Evolutionary conservation across 2,797 vertebrate genomes (phyloP).

Genomic region (Karalla daura): DNA sequence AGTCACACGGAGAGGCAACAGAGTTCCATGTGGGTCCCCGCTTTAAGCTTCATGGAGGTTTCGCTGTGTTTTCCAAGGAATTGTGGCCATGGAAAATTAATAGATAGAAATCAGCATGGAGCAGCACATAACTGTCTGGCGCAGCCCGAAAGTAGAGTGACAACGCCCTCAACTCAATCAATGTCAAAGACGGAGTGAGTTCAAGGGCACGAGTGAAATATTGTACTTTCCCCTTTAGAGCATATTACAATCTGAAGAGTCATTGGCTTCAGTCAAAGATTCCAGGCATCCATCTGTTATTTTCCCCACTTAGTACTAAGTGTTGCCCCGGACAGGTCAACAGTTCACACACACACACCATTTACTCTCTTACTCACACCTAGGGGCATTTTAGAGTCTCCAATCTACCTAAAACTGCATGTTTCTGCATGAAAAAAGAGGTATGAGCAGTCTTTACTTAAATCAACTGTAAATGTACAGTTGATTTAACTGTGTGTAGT

Average conservation of each 20-base stretch:
- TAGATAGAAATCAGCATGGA: constrained; percentile 66
- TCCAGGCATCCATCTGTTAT: too few relatives aligned
- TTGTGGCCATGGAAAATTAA: constrained; percentile 51
- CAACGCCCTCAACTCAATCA: constrained; percentile 13
- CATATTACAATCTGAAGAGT: not conserved
- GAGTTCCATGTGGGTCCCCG: constrained; percentile 52
- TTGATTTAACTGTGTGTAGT: not conserved
- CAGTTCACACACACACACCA: too few relatives aligned
- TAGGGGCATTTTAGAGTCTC: too few relatives aligned
- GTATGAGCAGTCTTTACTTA: too few relatives aligned
- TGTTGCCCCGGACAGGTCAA: too few relatives aligned
- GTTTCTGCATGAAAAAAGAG: too few relatives aligned
- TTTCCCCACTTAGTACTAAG: too few relatives aligned
- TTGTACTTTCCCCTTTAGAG: not conserved
- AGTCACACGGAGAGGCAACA: constrained; percentile 38
- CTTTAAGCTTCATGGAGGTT: constrained; percentile 13
- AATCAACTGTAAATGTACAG: not conserved
- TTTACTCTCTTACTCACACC: not conserved
- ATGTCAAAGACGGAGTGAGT: constrained; percentile 20
- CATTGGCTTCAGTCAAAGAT: not conserved
- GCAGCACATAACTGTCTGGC: constrained; percentile 50
- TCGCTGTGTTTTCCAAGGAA: constrained; percentile 40
- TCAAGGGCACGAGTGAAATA: constrained; percentile 20
- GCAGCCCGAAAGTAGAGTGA: constrained; percentile 8
- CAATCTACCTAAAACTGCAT: too few relatives aligned